A percentile compares a stretch with the other conserved stretches of the same genome.
phyloP scores from a whole-genome alignment of 1,140 invertebrate genomes.

The Triops longicaudatus region DNA sequence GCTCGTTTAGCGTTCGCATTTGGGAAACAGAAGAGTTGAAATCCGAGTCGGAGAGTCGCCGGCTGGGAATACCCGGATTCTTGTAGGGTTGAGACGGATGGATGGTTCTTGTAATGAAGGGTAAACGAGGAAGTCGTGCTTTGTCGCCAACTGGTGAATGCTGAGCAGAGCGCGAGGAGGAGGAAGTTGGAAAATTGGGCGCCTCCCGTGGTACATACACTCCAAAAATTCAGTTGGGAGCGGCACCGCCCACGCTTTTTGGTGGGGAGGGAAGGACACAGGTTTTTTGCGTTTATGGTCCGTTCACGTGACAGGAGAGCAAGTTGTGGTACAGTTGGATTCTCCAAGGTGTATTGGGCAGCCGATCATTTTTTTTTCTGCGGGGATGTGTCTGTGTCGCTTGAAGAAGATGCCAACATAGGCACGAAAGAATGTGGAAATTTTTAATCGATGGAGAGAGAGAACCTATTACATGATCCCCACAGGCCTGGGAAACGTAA shows the following conservation, averaged over 20 bases:
- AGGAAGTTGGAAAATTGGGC: not conserved
- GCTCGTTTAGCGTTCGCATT: not conserved
- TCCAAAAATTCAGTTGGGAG: not conserved
- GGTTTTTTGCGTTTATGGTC: not conserved
- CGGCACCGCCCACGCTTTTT: not conserved
- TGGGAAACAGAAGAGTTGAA: slow-evolving; percentile 9
- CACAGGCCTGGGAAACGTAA: not conserved
- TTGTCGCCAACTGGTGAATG: not conserved
- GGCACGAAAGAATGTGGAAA: too few species aligned
- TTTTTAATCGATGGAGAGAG: slow-evolving; percentile 5
- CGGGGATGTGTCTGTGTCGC: too few species aligned
- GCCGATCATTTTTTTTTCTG: too few species aligned
- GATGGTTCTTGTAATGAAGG: slow-evolving; percentile 15
- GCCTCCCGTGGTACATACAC: not conserved
- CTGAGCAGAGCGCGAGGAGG: not conserved
- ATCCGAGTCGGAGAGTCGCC: not conserved
- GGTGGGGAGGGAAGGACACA: not conserved
- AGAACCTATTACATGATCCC: not conserved
- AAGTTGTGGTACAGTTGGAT: too few species aligned
- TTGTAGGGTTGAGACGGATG: not conserved
- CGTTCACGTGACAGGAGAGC: too few species aligned
- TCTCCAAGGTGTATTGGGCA: too few species aligned
- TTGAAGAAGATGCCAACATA: too few species aligned
- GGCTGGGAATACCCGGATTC: not conserved
- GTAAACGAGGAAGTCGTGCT: slow-evolving; percentile 14